Percentiles rank a stretch among this genome's conserved stretches.
phyloP scores from a whole-genome alignment of 2,797 vertebrate species.

The Melopsittacus undulatus region DNA sequence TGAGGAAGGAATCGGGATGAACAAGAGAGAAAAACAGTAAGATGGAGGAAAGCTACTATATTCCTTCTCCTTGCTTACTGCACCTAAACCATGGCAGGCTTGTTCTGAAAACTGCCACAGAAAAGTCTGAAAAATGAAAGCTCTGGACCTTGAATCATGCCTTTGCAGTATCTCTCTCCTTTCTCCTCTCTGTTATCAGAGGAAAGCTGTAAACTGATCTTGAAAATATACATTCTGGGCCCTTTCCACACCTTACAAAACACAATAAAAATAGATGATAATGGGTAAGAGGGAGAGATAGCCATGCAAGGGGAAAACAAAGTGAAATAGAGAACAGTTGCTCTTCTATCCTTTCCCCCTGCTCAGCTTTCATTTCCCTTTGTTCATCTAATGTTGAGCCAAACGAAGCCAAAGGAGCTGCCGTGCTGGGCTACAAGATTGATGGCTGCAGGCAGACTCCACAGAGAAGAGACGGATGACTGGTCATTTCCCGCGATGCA shows the following conservation, averaged over 20 bases:
- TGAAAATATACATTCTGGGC: not conserved
- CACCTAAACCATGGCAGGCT: not conserved
- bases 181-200: not conserved
- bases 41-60: not conserved
- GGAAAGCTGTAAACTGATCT: not conserved
- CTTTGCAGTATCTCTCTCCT: not conserved
- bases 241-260: not conserved
- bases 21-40: not conserved
- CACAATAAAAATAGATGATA: not conserved
- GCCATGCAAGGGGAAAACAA: conserved; percentile 22
- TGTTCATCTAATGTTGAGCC: conserved; percentile 59
- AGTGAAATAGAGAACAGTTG: conserved; percentile 34
- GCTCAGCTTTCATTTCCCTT: conserved; percentile 26
- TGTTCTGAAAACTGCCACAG: not conserved
- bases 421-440: conserved; percentile 73
- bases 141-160: not conserved
- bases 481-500: conserved; percentile 79
- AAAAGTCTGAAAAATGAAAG: not conserved
- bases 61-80: not conserved
- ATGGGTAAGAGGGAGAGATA: not conserved
- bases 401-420: conserved; percentile 64
- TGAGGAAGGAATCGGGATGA: not conserved
- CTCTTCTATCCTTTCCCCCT: not conserved
- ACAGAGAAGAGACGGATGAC: conserved; percentile 80
- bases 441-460: conserved; percentile 79